A percentile compares a stretch with the other conserved stretches of the same genome.
Conservation (phyloP, 2,797 vertebrate species). For the Cryptoblepharus egeriae region DNA sequence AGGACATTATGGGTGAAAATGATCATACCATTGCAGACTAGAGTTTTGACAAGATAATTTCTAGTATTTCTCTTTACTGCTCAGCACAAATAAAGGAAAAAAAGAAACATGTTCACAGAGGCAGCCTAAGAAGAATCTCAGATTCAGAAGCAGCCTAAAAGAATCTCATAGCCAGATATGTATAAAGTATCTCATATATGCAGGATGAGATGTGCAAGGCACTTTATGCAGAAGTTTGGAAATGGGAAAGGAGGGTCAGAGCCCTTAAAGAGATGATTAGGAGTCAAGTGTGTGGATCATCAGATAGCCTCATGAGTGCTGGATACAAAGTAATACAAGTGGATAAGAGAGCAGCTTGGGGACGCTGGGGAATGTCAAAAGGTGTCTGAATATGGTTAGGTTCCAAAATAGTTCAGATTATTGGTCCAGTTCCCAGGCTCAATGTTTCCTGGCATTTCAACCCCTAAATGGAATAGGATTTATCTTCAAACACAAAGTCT, state of each 20-base stretch:
- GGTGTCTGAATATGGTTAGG: not conserved
- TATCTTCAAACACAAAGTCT: not conserved
- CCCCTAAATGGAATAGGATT: not conserved
- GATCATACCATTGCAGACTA: not conserved
- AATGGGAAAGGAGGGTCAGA: not conserved
- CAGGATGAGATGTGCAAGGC: not conserved
- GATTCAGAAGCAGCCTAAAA: too few species aligned
- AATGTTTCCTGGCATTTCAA: too few species aligned
- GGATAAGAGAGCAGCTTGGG: not conserved
- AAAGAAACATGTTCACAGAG: too few species aligned
- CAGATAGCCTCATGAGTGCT: not conserved
- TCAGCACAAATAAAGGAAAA: not conserved
- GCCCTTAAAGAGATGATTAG: not conserved
- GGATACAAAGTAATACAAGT: not conserved
- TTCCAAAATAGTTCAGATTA: too few species aligned
- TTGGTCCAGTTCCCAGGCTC: not conserved
- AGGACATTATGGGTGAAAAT: constrained; percentile 12
- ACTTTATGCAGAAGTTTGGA: not conserved
- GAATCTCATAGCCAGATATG: too few species aligned
- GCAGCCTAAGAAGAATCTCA: not conserved
- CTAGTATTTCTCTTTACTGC: not conserved
- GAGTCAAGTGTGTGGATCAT: not conserved
- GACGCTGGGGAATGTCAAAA: not conserved
- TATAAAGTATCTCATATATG: too few species aligned
- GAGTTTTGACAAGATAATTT: not conserved